phyloP scores from a whole-genome alignment of 2,113 vertebrate genomes.

The Blennius ocellaris region DNA sequence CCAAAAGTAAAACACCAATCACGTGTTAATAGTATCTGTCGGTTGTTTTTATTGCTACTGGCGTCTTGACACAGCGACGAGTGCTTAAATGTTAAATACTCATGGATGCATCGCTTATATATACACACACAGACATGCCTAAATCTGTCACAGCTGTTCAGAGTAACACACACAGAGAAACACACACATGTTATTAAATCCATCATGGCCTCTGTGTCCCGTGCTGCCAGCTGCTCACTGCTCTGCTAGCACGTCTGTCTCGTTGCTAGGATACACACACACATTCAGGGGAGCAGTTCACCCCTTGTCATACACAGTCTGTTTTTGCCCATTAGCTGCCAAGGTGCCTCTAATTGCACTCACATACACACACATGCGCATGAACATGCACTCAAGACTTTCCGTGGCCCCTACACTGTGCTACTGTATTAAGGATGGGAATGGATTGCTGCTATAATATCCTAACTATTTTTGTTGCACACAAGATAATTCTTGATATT shows the following conservation, averaged over 20 bases:
- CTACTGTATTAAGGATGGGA: conserved; percentile 1
- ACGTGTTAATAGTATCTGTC: conserved; percentile 17
- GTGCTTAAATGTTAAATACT: conserved; percentile 48
- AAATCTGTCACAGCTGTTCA: conserved; percentile 64
- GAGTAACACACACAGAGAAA: conserved; percentile 29
- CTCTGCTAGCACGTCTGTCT: conserved; percentile 61
- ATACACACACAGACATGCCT: conserved; percentile 34
- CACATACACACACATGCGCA: conserved; percentile 12
- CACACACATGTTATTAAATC: conserved; percentile 63
- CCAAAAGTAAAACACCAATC: conserved; percentile 4
- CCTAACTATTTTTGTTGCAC: not conserved
- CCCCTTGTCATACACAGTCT: conserved; percentile 59
- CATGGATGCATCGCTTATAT: conserved; percentile 39
- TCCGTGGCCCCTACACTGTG: not conserved
- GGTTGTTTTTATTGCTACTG: conserved; percentile 27
- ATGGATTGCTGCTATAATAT: not conserved
- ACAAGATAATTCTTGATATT: not conserved
- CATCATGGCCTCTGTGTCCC: conserved; percentile 70
- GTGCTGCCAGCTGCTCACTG: conserved; percentile 78
- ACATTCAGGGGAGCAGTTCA: conserved; percentile 63
- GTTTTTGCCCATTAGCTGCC: conserved; percentile 59
- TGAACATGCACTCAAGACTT: conserved; percentile 25
- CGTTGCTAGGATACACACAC: conserved; percentile 81
- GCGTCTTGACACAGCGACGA: conserved; percentile 37
- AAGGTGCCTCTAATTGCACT: conserved; percentile 43